Conservation (phyloP, 1,140 invertebrate species). For the Drosophila neocordata region DNA sequence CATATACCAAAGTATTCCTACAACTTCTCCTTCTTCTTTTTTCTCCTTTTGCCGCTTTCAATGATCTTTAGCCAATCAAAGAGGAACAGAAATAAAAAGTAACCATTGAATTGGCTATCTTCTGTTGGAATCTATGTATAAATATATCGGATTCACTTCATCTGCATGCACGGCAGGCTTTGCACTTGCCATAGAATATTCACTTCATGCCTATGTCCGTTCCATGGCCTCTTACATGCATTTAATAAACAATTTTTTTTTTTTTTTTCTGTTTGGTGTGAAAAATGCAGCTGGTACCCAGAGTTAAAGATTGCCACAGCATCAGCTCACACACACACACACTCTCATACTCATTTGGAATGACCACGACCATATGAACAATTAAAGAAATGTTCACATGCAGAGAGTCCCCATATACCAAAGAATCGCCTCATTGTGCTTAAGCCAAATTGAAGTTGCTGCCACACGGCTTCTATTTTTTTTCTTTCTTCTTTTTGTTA, state of each 20-base stretch:
- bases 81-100: background rate
- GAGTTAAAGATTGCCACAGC: background rate
- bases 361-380: conserved; percentile 10
- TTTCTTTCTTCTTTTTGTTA: no score
- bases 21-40: background rate
- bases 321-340: conserved; percentile 1
- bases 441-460: conserved; percentile 34
- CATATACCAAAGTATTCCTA: conserved; percentile 1
- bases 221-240: conserved; percentile 18
- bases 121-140: conserved; percentile 8
- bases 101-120: conserved; percentile 14
- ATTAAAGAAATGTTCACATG: conserved; percentile 20
- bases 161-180: conserved; percentile 12
- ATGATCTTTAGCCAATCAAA: conserved; percentile 10
- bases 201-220: background rate
- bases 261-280: conserved; percentile 1
- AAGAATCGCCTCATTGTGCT: background rate
- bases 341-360: background rate
- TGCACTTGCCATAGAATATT: conserved; percentile 8
- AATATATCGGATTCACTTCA: conserved; percentile 18
- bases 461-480: conserved; percentile 36
- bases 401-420: background rate
- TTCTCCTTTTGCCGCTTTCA: background rate
- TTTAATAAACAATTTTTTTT: conserved; percentile 18
- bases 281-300: conserved; percentile 9